phyloP scores from a whole-genome alignment of 2,113 vertebrate species.

The Mandrillus leucophaeus region DNA sequence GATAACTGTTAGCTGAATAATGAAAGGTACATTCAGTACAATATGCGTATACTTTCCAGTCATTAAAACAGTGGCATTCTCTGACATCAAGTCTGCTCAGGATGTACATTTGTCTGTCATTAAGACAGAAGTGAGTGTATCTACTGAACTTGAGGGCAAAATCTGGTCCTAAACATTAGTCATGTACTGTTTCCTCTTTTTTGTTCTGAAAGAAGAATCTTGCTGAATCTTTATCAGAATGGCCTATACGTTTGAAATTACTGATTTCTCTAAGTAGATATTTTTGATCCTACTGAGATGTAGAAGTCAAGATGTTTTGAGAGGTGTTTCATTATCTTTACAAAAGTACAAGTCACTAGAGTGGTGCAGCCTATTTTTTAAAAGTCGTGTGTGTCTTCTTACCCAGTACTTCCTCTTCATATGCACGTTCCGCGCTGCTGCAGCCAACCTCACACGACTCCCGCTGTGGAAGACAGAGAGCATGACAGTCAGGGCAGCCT shows the following conservation, averaged over 20 bases:
- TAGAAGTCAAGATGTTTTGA: not conserved
- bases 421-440: constrained; percentile 75
- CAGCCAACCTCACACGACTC: constrained; percentile 82
- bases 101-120: not conserved
- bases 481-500: not conserved
- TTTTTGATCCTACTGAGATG: not conserved
- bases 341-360: not conserved
- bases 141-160: not conserved
- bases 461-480: constrained; percentile 51
- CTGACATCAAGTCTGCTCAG: not conserved
- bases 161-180: not conserved
- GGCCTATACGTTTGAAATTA: not conserved
- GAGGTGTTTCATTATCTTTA: not conserved
- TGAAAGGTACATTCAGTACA: not conserved
- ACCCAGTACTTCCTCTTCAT: constrained; percentile 78
- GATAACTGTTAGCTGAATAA: not conserved
- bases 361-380: no score
- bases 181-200: not conserved
- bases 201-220: not conserved
- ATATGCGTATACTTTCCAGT: not conserved
- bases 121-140: not conserved
- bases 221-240: not conserved
- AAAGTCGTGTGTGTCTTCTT: not conserved
- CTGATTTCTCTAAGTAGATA: not conserved
- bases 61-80: not conserved